Percentiles rank a stretch among this genome's conserved stretches.
Conservation (phyloP, 2,113 vertebrate species). For the Onychostoma macrolepis region DNA sequence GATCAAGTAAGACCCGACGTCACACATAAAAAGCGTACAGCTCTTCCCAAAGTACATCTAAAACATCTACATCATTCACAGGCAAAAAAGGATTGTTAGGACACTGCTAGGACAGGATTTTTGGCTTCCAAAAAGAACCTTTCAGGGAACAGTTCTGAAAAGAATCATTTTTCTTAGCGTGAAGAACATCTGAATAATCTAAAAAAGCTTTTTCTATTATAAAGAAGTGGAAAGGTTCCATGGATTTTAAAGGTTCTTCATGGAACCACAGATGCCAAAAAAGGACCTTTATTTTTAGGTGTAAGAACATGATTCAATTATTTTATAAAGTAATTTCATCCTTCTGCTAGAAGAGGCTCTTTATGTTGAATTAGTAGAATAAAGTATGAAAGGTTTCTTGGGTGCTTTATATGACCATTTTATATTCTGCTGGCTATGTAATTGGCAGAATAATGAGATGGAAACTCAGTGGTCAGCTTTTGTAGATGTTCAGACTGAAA, state of each 20-base stretch:
- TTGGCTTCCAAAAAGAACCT: no score
- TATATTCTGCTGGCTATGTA: neutral
- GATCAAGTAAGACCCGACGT: conserved; percentile 80
- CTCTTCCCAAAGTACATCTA: neutral
- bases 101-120: no score
- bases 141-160: no score
- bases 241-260: no score
- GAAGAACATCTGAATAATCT: no score
- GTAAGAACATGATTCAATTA: neutral
- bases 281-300: no score
- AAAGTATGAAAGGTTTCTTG: neutral
- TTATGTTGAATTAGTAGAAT: neutral
- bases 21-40: neutral
- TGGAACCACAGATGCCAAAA: no score
- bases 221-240: no score
- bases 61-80: no score
- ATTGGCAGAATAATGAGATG: conserved; percentile 6
- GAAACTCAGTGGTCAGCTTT: neutral
- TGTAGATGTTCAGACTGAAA: conserved; percentile 4
- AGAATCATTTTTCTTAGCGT: no score
- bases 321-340: neutral
- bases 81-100: no score
- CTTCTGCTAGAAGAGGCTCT: neutral
- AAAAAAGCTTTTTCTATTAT: no score
- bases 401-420: neutral